Evolutionary conservation across 2,113 vertebrate species (phyloP).

Genomic region (Choloepus hoffmanni): DNA sequence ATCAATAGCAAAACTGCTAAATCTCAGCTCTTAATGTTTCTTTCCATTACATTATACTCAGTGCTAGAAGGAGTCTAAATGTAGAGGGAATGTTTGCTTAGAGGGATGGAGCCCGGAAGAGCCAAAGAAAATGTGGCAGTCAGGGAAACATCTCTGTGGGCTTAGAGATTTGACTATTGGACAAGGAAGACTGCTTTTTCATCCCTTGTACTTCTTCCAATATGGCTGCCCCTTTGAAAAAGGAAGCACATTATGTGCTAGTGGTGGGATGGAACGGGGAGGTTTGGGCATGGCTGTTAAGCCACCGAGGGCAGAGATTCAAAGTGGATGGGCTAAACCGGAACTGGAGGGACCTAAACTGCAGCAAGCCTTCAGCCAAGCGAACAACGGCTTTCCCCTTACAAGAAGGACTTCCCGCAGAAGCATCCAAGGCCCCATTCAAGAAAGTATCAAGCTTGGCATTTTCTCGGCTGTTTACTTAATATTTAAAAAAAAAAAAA

Average conservation of each 20-base stretch:
- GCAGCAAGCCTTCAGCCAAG: background rate
- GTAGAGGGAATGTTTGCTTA: constrained; percentile 76
- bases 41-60: constrained; percentile 69
- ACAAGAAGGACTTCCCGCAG: background rate
- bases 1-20: constrained; percentile 66
- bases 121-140: constrained; percentile 76
- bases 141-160: constrained; percentile 56
- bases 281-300: background rate
- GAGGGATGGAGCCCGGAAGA: constrained; percentile 70
- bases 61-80: constrained; percentile 72
- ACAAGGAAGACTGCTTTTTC: background rate
- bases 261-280: background rate
- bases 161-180: constrained; percentile 60
- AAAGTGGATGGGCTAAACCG: background rate
- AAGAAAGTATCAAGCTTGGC: constrained; percentile 73
- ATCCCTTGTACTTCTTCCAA: constrained; percentile 51
- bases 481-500: constrained; percentile 35
- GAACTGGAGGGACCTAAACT: background rate
- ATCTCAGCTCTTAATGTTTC: constrained; percentile 59
- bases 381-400: constrained; percentile 14
- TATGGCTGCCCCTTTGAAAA: constrained; percentile 57
- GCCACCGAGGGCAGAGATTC: background rate
- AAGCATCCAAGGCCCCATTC: constrained; percentile 52
- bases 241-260: constrained; percentile 12
- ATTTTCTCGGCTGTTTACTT: constrained; percentile 72